Percentiles rank a stretch among this genome's conserved stretches.
Evolutionary conservation across 2,888 invertebrate species (phyloP).

Genomic region (Eristalis pertinax): DNA sequence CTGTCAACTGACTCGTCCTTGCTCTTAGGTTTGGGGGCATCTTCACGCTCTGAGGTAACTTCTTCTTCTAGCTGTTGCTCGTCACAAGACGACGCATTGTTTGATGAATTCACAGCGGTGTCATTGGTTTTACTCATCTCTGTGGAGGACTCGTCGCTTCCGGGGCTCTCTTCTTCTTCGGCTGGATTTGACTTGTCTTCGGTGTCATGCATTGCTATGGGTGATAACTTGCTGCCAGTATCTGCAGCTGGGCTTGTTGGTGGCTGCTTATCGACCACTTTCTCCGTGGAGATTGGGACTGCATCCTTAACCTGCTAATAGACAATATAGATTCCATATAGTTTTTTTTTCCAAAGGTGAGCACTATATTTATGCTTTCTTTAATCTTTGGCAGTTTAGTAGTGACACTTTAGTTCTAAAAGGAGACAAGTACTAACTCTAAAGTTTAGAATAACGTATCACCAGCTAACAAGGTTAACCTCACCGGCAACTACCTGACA

Average conservation of each 20-base stretch:
- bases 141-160: constrained; percentile 50
- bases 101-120: constrained; percentile 35
- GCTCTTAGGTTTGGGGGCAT: constrained; percentile 7
- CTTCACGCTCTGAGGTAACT: neutral
- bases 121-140: constrained; percentile 62
- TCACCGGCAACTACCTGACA: no score
- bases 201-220: constrained; percentile 30
- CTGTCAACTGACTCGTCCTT: constrained; percentile 2
- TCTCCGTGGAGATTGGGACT: constrained; percentile 19
- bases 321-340: neutral
- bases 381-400: no score
- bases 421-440: no score
- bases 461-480: no score
- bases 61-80: constrained; percentile 34
- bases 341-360: no score
- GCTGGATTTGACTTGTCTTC: constrained; percentile 40
- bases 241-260: neutral
- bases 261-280: constrained; percentile 28
- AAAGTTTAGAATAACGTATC: no score
- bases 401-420: no score
- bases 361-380: no score
- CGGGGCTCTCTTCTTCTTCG: constrained; percentile 50
- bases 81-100: constrained; percentile 44
- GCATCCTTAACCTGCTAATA: constrained; percentile 36
- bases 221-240: neutral